Base-by-base conservation (phyloP, 2,797 vertebrate genomes). In the Urocyon cinereoargenteus region DNA sequence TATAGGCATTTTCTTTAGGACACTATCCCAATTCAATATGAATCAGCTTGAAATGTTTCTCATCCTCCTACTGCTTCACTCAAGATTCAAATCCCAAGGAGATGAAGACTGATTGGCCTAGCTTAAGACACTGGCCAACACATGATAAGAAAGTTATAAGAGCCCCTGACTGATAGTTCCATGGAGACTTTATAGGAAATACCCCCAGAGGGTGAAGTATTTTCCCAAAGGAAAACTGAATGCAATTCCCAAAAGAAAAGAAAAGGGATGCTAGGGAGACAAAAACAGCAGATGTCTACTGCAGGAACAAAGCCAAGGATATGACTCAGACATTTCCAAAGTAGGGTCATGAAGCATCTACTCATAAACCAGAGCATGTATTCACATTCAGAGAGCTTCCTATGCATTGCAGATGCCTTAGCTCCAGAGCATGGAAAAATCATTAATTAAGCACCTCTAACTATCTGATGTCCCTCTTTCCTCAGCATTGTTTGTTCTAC, bases 251-350 rank as follows among this genome's bases (percentile, higher is more conserved):
- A 62, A 85, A 91, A 91, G 45, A 66, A 89, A 53, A 91, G 55
- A 22, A 75, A 82, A 84, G 26, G 31, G 26, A 72, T 91, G 14
- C 66, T 92, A 86, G 36, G n/a, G 88, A 97, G 62, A 95, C 49
- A 88, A 96, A 97, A 96, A 87, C 78, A 94, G 90, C 91, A 97
- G 96, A 94, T 95, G 93, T 84, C 86, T 49, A 77, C 31, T 49
- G 7, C 31, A 93, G 86, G 53, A 94, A 78, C 7, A 45, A 97
- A 94, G 87, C 86, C 95, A 96, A 96, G 73, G 15, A 28, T 94
- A 78, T 96, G 92, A 97, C 45, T 96, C 92, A 93, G 82, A 4
- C 82, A 34, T 91, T 97, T 95, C 73, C n/a, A 96, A 61, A 94
- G 96, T 88, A 79, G 88, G 49, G 16, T 75, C 90, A 18, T 61